phyloP scores from a whole-genome alignment of 2,113 vertebrate species.

The Montifringilla adamsi region DNA sequence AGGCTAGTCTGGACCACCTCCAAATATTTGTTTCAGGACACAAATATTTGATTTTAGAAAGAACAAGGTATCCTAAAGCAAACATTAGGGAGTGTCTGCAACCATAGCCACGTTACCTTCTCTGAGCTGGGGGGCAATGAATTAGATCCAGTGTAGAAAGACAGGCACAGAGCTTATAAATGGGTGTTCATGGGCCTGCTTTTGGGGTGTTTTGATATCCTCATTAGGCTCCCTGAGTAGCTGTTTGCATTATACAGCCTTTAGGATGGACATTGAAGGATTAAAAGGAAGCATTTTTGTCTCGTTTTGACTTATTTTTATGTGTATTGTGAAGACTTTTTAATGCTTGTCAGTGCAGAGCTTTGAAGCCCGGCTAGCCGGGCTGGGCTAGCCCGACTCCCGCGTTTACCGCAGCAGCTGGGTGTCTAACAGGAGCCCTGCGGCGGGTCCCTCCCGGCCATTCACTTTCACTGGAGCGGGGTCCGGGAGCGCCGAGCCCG shows the following conservation, averaged over 20 bases:
- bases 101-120: neutral
- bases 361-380: neutral
- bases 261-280: neutral
- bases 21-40: slow-evolving; percentile 55
- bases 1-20: neutral
- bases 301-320: neutral
- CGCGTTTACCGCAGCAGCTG: neutral
- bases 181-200: neutral
- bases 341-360: neutral
- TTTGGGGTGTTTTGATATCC: neutral
- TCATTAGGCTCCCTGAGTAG: neutral
- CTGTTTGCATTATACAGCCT: neutral
- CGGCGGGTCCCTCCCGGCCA: neutral
- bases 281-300: neutral
- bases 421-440: fast-evolving
- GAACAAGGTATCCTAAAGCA: slow-evolving; percentile 47
- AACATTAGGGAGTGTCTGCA: slow-evolving; percentile 28
- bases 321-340: neutral
- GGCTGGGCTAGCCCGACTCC: neutral
- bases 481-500: neutral
- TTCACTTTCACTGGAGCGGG: neutral
- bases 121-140: neutral
- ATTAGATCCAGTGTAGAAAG: neutral
- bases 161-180: neutral
- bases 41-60: slow-evolving; percentile 58